Conservation (phyloP, 2,797 vertebrate genomes). For the Hemitrygon akajei region DNA sequence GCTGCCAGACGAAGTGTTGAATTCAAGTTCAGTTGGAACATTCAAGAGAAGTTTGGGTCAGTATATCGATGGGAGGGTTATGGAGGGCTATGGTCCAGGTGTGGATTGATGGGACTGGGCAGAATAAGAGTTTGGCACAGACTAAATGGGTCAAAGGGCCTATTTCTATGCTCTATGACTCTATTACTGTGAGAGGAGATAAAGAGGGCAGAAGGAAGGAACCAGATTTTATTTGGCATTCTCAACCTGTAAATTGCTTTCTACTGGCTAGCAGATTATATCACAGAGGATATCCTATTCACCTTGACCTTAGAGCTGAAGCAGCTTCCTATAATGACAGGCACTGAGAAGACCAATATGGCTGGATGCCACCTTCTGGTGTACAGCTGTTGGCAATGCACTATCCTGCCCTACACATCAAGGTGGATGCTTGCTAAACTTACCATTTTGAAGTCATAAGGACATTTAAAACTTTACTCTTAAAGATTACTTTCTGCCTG, state of each 20-base stretch:
- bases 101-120: too few species aligned
- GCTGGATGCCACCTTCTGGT: not conserved
- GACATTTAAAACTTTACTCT: not conserved
- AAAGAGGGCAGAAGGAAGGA: not conserved
- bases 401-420: not conserved
- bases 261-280: not conserved
- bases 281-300: not conserved
- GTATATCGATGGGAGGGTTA: too few species aligned
- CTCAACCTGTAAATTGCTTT: not conserved
- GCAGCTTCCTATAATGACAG: not conserved
- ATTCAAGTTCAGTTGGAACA: too few species aligned
- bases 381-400: not conserved
- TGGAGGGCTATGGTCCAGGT: too few species aligned
- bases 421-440: not conserved
- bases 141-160: too few species aligned
- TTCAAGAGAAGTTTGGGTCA: too few species aligned
- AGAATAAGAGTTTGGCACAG: too few species aligned
- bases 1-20: too few species aligned
- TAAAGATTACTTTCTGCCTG: not conserved
- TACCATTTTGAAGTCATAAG: not conserved
- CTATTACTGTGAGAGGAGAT: not conserved
- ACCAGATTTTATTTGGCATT: not conserved
- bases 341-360: not conserved
- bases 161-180: too few species aligned
- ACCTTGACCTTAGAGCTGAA: not conserved